Base-by-base conservation (phyloP, 2,888 invertebrate genomes). In the Euspilapteryx auroguttella region DNA sequence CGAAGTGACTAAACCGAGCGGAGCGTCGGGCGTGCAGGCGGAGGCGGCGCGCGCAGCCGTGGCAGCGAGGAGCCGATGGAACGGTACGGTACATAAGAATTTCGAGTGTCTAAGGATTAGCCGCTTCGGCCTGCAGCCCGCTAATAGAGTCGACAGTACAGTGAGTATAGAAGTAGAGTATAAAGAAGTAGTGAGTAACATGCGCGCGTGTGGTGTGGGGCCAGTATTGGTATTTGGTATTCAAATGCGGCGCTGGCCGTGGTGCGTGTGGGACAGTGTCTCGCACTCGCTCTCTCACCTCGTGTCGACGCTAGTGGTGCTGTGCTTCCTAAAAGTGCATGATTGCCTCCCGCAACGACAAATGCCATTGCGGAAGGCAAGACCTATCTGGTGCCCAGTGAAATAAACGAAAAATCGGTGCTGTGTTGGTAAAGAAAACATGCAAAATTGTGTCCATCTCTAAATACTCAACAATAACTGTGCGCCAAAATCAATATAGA, bases 211-310 rank as follows among this genome's bases (percentile, higher is more conserved):
- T 73, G 55, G 64, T 69, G 75, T 73, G 54, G 61, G 55, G 57
- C 61, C 58, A 75, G 81, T 81, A 82, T 83, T 83, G 83, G 83
- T 83, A 83, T 83, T 83, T 83, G 83, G 83, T 83, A 83, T 83
- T 83, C 83, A 83, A 83, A 83, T 83, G 82, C 81, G 76, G 71
- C 71, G 68, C 65, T 73, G 69, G 71, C 65, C 68, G 64, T 5
- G 12, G 32, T 63, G 45, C 57, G 50, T 8, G n/a, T n/a, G n/a
- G n/a, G n/a, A n/a, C n/a, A n/a, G 52, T 56, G 59, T 54, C 57
- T 58, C 65, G 55, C 68, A 61, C 71, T 69, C 73, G 71, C 54
- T 75, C 75, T 75, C 75, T 75, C 75, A 75, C 75, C 73, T 71
- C 56, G 73, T 57, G 68, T 66, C 59, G 61, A 65, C 66, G 69